Base-by-base conservation (phyloP, 1,140 invertebrate genomes). In the Eueides isabella region DNA sequence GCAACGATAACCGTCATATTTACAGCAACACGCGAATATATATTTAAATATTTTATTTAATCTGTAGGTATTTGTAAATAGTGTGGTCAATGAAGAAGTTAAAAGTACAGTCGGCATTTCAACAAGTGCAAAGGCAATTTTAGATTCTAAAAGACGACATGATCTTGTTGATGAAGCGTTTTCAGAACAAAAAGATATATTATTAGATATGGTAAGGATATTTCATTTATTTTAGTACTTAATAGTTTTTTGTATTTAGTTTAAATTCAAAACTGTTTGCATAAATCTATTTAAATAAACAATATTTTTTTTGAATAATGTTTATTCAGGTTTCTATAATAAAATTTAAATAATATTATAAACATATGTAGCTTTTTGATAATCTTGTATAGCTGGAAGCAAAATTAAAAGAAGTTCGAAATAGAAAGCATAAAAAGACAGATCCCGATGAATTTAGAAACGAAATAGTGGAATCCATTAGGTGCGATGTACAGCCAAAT, bases 381-480 rank as follows among this genome's bases (percentile, higher is more conserved):
- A 23, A 19, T 55, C 5, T 55, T 55, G 48, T 80, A 65, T 77
- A 92, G 90, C 74, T 92, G 66, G 91, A 92, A 84, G 67, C 84
- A 19, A 91, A 92, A 80, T 71, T 92, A 30, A 91, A 86, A 83
- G 87, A 91, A 80, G 79, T 91, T 0, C 83, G 81, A 69, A 84
- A 88, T 16, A 88, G 87, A 78, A 90, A 87, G 75, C 89, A 85
- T 63, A 87, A 84, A 69, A 85, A 83, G 48, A 33, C 33, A 30
- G 77, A 79, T 28, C 55, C 55, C 14, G 63, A 12, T 61, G 68
- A 70, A 41, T 29, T 31, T n/a, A 35, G 61, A 65, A 65, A 30
- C 23, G 67, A 19, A 31, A 48, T 16, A 41, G 41, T 14, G 62
- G 72, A 71, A 19, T 14, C 30, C 31, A 14, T 48, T 62, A 85